Conservation (phyloP, 2,888 invertebrate species). For the Mamestra brassicae region DNA sequence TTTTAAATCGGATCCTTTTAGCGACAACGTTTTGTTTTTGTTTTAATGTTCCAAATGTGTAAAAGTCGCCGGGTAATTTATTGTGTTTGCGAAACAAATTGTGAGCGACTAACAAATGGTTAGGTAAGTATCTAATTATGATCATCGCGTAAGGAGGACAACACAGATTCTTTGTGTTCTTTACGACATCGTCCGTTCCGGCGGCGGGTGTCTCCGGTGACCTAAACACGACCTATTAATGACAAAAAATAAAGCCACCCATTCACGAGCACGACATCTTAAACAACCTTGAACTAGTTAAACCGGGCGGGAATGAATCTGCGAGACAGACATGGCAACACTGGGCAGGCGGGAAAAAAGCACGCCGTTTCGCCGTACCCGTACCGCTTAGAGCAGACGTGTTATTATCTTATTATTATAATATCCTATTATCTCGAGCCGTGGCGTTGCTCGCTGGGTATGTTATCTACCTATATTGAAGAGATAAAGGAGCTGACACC, state of each 20-base stretch:
- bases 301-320: slow-evolving; percentile 83
- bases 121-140: slow-evolving; percentile 66
- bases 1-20: slow-evolving; percentile 82
- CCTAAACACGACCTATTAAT: slow-evolving; percentile 87
- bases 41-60: slow-evolving; percentile 75
- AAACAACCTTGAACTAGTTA: slow-evolving; percentile 89
- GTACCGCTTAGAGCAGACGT: slow-evolving; percentile 86
- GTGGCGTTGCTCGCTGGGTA: slow-evolving; percentile 63
- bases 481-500: slow-evolving; percentile 49
- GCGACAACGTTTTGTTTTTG: slow-evolving; percentile 75
- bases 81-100: slow-evolving; percentile 76
- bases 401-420: slow-evolving; percentile 89
- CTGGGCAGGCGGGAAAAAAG: slow-evolving; percentile 77
- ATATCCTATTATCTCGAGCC: slow-evolving; percentile 76
- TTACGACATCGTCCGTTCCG: slow-evolving; percentile 79
- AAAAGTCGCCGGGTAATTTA: slow-evolving; percentile 75
- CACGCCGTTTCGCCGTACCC: slow-evolving; percentile 79
- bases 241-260: slow-evolving; percentile 85
- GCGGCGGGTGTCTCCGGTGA: slow-evolving; percentile 83
- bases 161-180: slow-evolving; percentile 80
- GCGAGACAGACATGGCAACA: slow-evolving; percentile 81
- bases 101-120: slow-evolving; percentile 67
- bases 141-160: slow-evolving; percentile 62
- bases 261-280: slow-evolving; percentile 81
- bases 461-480: slow-evolving; percentile 52